Base-by-base conservation (phyloP, 2,797 vertebrate species). In the Urophycis tenuis region DNA sequence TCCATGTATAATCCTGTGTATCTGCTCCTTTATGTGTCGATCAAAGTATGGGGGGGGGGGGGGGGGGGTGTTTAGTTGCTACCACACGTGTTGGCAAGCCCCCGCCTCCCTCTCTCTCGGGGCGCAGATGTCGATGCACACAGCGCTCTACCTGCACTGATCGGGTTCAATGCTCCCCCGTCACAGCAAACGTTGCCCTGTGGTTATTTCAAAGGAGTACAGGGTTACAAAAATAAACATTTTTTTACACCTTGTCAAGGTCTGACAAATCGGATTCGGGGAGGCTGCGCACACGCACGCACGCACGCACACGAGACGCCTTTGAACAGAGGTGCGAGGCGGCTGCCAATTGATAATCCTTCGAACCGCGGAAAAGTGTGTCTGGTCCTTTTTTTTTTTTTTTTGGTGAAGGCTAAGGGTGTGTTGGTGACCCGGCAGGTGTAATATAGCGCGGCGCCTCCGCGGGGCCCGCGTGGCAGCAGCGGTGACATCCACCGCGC, bases 211-310 rank as follows among this genome's bases (percentile, higher is more conserved):
- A 67, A 60, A 25, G 53, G 22, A 60, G 53, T 60, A 25, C 53
- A 60, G 53, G 3, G 25, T 60, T 60, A 60, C 53, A 25, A 67
- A 87, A 85, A 84, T 80, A 74, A 45, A 32, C 75, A 86, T 86
- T 85, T 82, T 82, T 81, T 90, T 82, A 90, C 81, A 83, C 80
- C 83, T 84, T 81, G 79, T 88, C 89, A 85, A 79, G 71, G 83
- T 75, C 80, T 87, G 85, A 87, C 85, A 87, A 89, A 89, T 85
- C 80, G 76, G 78, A 85, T 77, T 70, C 3, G 17, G 74, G 36
- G 17, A 30, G 11, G n/a, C 10, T 14, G 25, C 14, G 25, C 14
- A 73, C 7, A 8, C 32, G 29, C 41, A 36, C 5, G 6, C 32
- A 30, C 1, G 60, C 9, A 53, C 19, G 7, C 11, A 64, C 29